phyloP scores from a whole-genome alignment of 2,113 vertebrate genomes.

The Suncus etruscus region DNA sequence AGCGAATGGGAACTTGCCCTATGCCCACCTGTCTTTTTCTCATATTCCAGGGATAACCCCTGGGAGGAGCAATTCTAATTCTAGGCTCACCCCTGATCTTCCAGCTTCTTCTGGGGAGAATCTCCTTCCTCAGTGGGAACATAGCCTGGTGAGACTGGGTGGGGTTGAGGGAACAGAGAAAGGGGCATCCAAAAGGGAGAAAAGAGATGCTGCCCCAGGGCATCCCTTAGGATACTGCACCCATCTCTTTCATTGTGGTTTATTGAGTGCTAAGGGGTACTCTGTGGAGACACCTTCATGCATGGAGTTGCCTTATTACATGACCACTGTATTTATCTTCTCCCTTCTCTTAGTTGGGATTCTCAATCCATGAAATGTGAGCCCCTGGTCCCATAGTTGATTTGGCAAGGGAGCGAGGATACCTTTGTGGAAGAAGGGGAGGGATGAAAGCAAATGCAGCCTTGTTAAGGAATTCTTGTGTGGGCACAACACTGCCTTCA shows the following conservation, averaged over 20 bases:
- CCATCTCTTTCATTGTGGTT: not conserved
- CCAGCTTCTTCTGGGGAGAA: not conserved
- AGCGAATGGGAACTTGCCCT: not conserved
- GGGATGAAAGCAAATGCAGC: not conserved
- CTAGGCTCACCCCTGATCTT: not conserved
- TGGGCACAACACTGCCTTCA: too few species aligned
- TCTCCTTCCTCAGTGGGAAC: not conserved
- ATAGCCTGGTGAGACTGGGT: not conserved
- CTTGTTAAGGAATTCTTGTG: not conserved
- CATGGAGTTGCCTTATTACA: too few species aligned
- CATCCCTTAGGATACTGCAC: not conserved
- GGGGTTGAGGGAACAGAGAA: too few species aligned
- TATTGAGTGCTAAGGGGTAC: not conserved
- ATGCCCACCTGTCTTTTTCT: too few species aligned
- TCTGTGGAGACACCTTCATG: too few species aligned
- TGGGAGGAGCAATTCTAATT: not conserved
- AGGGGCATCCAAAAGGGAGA: not conserved
- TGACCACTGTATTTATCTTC: too few species aligned
- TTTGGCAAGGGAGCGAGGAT: not conserved
- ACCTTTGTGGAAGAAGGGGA: not conserved
- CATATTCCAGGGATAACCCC: not conserved
- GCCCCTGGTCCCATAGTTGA: not conserved
- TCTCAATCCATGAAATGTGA: not conserved
- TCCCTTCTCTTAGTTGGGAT: not conserved
- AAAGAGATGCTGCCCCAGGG: not conserved